Conservation (phyloP, 2,113 vertebrate genomes). For the Anarrhichthys ocellatus region DNA sequence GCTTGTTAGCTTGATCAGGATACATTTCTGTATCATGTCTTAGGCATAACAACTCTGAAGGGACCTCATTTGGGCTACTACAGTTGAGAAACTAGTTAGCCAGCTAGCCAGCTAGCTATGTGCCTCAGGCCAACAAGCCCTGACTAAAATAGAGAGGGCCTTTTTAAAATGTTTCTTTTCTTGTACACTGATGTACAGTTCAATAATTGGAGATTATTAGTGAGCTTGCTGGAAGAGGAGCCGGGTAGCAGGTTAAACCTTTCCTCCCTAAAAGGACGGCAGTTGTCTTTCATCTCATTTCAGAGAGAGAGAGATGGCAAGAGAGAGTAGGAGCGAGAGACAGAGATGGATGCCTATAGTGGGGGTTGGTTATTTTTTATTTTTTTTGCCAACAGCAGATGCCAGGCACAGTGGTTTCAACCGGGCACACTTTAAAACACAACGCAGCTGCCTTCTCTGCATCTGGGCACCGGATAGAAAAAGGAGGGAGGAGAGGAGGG, state of each 20-base stretch:
- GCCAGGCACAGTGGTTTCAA: slow-evolving; percentile 67
- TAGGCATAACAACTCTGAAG: slow-evolving; percentile 47
- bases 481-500: slow-evolving; percentile 43
- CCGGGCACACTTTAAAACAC: slow-evolving; percentile 71
- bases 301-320: slow-evolving; percentile 53
- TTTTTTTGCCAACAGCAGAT: slow-evolving; percentile 66
- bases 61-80: slow-evolving; percentile 64
- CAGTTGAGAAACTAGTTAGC: slow-evolving; percentile 53
- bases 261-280: slow-evolving; percentile 58
- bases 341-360: slow-evolving; percentile 58
- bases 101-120: slow-evolving; percentile 49
- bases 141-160: slow-evolving; percentile 42
- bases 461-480: slow-evolving; percentile 69
- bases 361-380: slow-evolving; percentile 62
- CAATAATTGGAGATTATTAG: slow-evolving; percentile 81
- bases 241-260: slow-evolving; percentile 64
- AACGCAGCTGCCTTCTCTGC: slow-evolving; percentile 73
- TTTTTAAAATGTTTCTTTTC: slow-evolving; percentile 36
- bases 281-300: slow-evolving; percentile 72
- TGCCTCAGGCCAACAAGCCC: slow-evolving; percentile 57
- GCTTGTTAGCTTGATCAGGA: slow-evolving; percentile 64
- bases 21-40: slow-evolving; percentile 49
- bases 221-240: slow-evolving; percentile 69
- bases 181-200: slow-evolving; percentile 59
- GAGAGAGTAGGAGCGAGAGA: slow-evolving; percentile 28